Evolutionary conservation across 1,140 invertebrate genomes (phyloP).

Genomic region (Nasonia vitripennis): DNA sequence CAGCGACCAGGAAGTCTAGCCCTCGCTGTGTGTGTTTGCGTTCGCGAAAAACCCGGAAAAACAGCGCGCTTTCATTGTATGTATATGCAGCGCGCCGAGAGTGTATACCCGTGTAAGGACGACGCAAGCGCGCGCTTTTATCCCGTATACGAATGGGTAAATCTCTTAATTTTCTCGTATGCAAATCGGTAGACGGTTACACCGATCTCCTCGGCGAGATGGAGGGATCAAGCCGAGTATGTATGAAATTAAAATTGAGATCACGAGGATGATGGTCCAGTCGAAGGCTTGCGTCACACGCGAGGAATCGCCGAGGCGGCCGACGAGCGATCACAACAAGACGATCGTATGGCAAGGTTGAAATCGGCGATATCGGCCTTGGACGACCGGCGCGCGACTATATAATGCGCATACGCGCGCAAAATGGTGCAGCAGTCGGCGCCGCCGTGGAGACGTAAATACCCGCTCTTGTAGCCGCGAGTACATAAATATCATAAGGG

Average conservation of each 20-base stretch:
- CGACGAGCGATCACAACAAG: neutral
- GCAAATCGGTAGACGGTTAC: neutral
- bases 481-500: too few species aligned
- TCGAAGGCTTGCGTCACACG: too few species aligned
- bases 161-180: constrained; percentile 41
- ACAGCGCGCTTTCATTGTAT: constrained; percentile 47
- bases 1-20: constrained; percentile 50
- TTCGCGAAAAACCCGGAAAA: constrained; percentile 36
- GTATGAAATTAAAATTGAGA: too few species aligned
- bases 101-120: neutral
- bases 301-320: too few species aligned
- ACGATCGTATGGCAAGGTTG: constrained; percentile 29
- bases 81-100: constrained; percentile 23
- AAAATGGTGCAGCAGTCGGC: too few species aligned
- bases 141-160: neutral
- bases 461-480: too few species aligned
- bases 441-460: too few species aligned
- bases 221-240: neutral
- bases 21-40: neutral
- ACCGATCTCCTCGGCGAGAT: neutral
- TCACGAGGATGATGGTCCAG: too few species aligned
- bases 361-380: neutral
- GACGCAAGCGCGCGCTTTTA: neutral
- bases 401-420: too few species aligned
- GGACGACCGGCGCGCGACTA: neutral